Conservation (phyloP, 2,113 vertebrate species). For the Peromyscus leucopus region DNA sequence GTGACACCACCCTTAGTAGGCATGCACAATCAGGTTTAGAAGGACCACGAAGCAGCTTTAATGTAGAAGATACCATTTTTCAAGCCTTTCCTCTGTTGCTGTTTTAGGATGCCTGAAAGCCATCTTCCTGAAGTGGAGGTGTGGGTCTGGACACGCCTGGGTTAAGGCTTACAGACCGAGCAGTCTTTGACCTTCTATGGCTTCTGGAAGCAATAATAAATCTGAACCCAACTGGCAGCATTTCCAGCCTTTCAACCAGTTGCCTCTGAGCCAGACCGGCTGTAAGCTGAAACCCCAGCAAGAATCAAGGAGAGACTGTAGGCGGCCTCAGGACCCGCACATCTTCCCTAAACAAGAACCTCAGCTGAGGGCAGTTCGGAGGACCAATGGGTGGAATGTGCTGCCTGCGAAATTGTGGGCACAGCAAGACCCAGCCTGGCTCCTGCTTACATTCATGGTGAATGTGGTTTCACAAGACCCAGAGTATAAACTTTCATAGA, state of each 20-base stretch:
- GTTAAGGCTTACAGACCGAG: slow-evolving; percentile 53
- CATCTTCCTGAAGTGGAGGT: slow-evolving; percentile 57
- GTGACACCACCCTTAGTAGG: background rate
- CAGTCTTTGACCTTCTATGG: slow-evolving; percentile 58
- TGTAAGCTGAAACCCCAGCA: slow-evolving; percentile 71
- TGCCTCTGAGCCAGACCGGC: slow-evolving; percentile 78
- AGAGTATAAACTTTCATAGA: slow-evolving; percentile 52
- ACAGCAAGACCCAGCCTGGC: slow-evolving; percentile 60
- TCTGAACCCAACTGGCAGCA: slow-evolving; percentile 70
- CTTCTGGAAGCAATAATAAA: slow-evolving; percentile 68
- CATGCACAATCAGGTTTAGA: background rate
- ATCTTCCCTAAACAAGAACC: slow-evolving; percentile 22
- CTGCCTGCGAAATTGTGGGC: slow-evolving; percentile 9
- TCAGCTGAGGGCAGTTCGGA: slow-evolving; percentile 55
- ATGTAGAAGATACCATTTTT: background rate
- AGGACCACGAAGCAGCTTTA: background rate
- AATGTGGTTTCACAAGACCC: slow-evolving; percentile 47
- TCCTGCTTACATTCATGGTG: background rate
- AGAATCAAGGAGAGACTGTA: slow-evolving; percentile 56
- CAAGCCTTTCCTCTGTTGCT: slow-evolving; percentile 38
- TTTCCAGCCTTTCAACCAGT: slow-evolving; percentile 77
- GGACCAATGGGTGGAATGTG: background rate
- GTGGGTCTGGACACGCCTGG: slow-evolving; percentile 3
- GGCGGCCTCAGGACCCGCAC: slow-evolving; percentile 43
- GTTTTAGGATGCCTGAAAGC: slow-evolving; percentile 79